Evolutionary conservation across 1,140 invertebrate species (phyloP).

Genomic region (Drosophila varians): DNA sequence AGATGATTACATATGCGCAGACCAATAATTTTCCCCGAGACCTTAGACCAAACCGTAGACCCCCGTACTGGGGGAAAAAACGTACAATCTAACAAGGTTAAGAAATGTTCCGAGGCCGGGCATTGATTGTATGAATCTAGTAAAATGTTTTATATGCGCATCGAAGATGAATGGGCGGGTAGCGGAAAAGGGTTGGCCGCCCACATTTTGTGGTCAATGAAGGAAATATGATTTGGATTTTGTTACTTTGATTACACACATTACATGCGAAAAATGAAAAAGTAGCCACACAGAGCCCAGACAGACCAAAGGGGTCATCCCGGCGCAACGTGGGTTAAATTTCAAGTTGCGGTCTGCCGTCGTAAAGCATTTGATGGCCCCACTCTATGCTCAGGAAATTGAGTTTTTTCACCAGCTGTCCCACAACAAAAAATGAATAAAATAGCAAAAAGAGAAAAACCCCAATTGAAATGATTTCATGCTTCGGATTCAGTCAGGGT

Average conservation of each 20-base stretch:
- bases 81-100: constrained; percentile 71
- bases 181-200: constrained; percentile 61
- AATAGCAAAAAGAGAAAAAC: constrained; percentile 33
- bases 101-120: constrained; percentile 57
- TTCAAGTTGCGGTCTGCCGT: constrained; percentile 55
- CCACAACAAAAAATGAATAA: constrained; percentile 46
- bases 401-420: constrained; percentile 73
- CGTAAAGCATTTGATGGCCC: constrained; percentile 74
- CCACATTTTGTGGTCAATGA: constrained; percentile 79
- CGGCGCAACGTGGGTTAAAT: constrained; percentile 71
- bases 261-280: constrained; percentile 81
- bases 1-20: constrained; percentile 80
- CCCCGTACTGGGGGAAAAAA: constrained; percentile 21
- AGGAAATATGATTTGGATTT: constrained; percentile 82
- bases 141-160: constrained; percentile 79
- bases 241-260: constrained; percentile 82
- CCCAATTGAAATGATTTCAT: constrained; percentile 51
- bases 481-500: constrained; percentile 60
- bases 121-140: constrained; percentile 79
- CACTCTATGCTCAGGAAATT: constrained; percentile 68
- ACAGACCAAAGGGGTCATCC: constrained; percentile 50
- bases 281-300: constrained; percentile 54
- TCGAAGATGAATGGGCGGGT: constrained; percentile 36
- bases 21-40: constrained; percentile 68
- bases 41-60: not conserved